A percentile compares a stretch with the other conserved stretches of the same genome.
These are phyloP conservation scores for Halcyon malimbica DNA, from an alignment of 2,113 vertebrate species.

Conservation along the genomic window DNA sequence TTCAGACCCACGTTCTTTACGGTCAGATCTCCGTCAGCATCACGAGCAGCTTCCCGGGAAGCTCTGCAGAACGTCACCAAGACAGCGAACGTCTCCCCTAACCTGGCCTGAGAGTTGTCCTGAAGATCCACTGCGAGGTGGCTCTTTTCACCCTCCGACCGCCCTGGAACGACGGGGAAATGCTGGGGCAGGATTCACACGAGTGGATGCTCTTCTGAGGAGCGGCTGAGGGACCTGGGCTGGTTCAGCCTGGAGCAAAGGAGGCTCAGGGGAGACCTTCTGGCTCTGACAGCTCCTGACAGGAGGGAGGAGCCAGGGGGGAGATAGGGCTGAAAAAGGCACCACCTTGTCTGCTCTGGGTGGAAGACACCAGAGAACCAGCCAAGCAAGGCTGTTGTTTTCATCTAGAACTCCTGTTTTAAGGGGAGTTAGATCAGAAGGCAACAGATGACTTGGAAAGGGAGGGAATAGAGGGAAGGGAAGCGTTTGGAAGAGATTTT, in stretches of 20 bases:
- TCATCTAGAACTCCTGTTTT: background rate
- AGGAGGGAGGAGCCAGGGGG: background rate
- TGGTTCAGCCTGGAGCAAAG: background rate
- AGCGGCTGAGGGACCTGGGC: background rate
- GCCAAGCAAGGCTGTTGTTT: background rate
- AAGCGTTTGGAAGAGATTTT: background rate
- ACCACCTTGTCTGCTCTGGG: background rate
- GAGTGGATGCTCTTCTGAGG: background rate
- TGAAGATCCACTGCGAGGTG: background rate
- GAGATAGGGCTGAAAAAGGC: background rate
- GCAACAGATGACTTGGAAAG: background rate
- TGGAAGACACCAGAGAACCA: background rate
- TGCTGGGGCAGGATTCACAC: background rate
- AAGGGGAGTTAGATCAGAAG: background rate
- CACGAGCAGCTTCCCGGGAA: background rate
- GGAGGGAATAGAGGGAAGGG: background rate
- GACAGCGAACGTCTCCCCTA: background rate
- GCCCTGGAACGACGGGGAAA: rapidly evolving
- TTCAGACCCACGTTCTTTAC: background rate
- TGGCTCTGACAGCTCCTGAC: background rate
- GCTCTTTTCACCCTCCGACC: background rate
- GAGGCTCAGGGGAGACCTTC: background rate
- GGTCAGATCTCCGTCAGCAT: background rate
- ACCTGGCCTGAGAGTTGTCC: rapidly evolving
- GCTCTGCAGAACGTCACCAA: rapidly evolving